Evolutionary conservation across 2,888 invertebrate species (phyloP), one percentile per base, ranked within the genome.

Genomic region (Schizaphis graminum): DNA sequence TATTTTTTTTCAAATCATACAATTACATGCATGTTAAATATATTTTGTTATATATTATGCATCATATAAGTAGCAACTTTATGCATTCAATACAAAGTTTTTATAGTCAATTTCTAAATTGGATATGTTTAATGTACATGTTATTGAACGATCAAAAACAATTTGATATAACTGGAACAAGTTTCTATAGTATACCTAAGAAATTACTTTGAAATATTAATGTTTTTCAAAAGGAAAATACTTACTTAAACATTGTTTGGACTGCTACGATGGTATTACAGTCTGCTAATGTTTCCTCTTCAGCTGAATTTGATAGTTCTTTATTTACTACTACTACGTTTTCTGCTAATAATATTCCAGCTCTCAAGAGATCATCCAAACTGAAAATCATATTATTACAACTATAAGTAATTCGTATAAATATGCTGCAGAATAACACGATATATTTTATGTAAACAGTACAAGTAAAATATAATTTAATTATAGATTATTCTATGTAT

Each of bases 221-320:
- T 61, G 24, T 21, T 41, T 28, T 61, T 35, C 47, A 47, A 28
- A 26, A 84, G 61, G 57, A 53, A 41, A 56, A 92, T 67, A 96
- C 97, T 97, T 97, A 99, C 99, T 99, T 99, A 97, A 99, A 99
- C 98, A 99, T 99, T 41, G 99, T 99, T 96, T 99, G 99, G 90
- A 99, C 99, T 94, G 99, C 99, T 49, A 99, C 99, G 95, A 99
- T 99, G 35, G 99, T 99, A 96, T 99, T 99, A 96, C 99, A 99
- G 96, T 99, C 99, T 35, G 99, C 98, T 86, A 99, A 96, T 49
- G 98, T 98, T 96, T 99, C 99, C 96, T 99, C 99, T 96, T 99
- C 99, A 7, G 98, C 98, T 1, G 99, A 99, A 96, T 99, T 99
- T 90, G 98, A 99, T 93, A 98, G 97, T 96, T 99, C 99, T 96